These are phyloP conservation scores for Drosophila neocordata DNA, from an alignment of 1,140 invertebrate species.

Conservation along the genomic window DNA sequence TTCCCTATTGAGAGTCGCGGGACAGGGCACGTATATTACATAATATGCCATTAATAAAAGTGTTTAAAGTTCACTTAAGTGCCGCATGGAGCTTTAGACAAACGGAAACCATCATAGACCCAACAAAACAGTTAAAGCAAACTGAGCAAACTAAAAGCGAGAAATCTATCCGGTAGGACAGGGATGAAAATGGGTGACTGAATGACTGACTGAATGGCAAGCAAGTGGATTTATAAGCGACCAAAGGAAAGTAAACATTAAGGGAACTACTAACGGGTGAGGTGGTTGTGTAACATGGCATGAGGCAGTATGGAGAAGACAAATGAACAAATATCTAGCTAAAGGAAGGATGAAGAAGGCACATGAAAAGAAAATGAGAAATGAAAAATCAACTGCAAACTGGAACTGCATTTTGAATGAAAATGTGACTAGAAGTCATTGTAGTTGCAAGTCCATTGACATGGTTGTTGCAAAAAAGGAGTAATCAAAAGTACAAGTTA, in stretches of 20 bases:
- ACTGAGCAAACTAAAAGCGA: conserved; percentile 57
- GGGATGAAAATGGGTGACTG: conserved; percentile 39
- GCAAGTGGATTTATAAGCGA: conserved; percentile 72
- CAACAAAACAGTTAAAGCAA: conserved; percentile 67
- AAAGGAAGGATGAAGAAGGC: conserved; percentile 21
- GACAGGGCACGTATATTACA: conserved; percentile 73
- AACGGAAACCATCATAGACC: conserved; percentile 76
- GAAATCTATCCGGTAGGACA: conserved; percentile 17
- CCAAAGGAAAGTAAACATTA: conserved; percentile 71
- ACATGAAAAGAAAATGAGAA: conserved; percentile 58
- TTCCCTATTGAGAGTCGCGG: conserved; percentile 8
- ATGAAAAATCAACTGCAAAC: conserved; percentile 75
- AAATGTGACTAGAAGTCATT: conserved; percentile 18
- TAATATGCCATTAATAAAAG: conserved; percentile 82
- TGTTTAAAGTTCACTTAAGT: conserved; percentile 83
- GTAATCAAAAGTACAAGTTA: too few species aligned
- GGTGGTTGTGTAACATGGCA: background rate
- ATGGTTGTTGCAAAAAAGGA: background rate
- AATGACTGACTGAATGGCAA: conserved; percentile 68
- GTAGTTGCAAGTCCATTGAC: conserved; percentile 1
- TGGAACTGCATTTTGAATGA: conserved; percentile 24
- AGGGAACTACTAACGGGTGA: background rate
- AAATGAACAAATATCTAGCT: conserved; percentile 50
- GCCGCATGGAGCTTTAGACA: conserved; percentile 80
- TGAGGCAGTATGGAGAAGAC: conserved; percentile 15